Conservation (phyloP, 2,113 vertebrate genomes). For the Eonycteris spelaea region DNA sequence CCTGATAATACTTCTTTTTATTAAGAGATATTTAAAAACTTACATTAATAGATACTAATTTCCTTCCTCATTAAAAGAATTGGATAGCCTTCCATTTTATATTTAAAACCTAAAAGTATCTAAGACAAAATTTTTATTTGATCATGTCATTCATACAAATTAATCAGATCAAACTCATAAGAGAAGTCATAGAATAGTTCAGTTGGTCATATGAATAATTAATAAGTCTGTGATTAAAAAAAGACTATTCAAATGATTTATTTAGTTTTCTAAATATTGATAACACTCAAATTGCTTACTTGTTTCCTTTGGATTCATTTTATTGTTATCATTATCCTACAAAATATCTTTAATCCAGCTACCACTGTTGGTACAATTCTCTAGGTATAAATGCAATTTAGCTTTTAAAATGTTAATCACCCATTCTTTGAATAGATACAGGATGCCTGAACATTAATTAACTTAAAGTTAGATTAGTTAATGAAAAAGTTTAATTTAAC, state of each 20-base stretch:
- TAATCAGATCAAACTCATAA: not conserved
- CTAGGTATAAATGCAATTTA: slow-evolving; percentile 41
- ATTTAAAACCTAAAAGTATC: slow-evolving; percentile 16
- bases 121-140: slow-evolving; percentile 10
- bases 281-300: not conserved
- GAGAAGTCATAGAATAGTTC: not conserved
- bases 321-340: slow-evolving; percentile 33
- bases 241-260: not conserved
- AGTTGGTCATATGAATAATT: not conserved
- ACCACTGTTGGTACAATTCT: slow-evolving; percentile 40
- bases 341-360: slow-evolving; percentile 43
- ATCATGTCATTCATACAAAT: not conserved
- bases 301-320: slow-evolving; percentile 15
- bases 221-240: not conserved
- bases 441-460: slow-evolving; percentile 57
- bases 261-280: slow-evolving; percentile 4
- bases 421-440: slow-evolving; percentile 33
- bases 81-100: not conserved
- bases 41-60: not conserved
- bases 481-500: slow-evolving; percentile 56
- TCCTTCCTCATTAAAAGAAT: not conserved
- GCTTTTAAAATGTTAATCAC: slow-evolving; percentile 57
- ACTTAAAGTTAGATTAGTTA: slow-evolving; percentile 54
- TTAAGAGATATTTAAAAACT: not conserved
- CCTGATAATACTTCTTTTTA: not conserved